Percentiles rank a stretch among this genome's conserved stretches.
phyloP scores from a whole-genome alignment of 2,113 vertebrate genomes.

The Cynocephalus volans region DNA sequence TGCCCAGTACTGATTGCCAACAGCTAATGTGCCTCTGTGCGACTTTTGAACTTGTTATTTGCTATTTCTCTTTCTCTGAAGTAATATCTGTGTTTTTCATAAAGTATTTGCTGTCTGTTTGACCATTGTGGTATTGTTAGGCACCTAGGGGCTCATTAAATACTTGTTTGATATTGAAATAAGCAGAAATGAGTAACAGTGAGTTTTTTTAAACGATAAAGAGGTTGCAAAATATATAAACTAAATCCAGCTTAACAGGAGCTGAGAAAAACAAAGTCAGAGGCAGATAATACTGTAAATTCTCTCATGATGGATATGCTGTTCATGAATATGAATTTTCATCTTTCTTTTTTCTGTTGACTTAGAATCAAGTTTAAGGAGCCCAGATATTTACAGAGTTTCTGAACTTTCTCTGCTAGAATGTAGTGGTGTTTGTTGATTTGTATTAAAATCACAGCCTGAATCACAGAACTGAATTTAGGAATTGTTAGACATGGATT shows the following conservation, averaged over 20 bases:
- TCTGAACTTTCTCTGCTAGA: constrained; percentile 1
- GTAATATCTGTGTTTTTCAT: neutral
- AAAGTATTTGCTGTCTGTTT: constrained; percentile 13
- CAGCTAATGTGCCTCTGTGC: neutral
- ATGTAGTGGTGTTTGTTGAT: neutral
- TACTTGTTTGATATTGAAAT: constrained; percentile 39
- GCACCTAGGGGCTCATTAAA: neutral
- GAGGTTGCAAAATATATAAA: constrained; percentile 29
- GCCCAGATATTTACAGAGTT: neutral
- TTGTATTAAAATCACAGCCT: constrained; percentile 1
- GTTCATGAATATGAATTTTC: neutral
- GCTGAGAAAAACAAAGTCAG: constrained; percentile 23
- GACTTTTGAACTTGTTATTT: neutral
- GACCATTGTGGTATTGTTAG: neutral
- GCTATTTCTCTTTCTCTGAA: neutral
- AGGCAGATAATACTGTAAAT: neutral
- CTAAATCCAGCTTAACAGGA: neutral
- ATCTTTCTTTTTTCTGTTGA: neutral
- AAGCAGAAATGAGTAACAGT: neutral
- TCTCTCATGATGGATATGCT: neutral
- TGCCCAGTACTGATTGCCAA: neutral
- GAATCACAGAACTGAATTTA: neutral
- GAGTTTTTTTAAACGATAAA: constrained; percentile 48
- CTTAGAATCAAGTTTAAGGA: constrained; percentile 45
- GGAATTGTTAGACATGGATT: neutral